Conservation (phyloP, 2,797 vertebrate species). For the Florisuga fusca region DNA sequence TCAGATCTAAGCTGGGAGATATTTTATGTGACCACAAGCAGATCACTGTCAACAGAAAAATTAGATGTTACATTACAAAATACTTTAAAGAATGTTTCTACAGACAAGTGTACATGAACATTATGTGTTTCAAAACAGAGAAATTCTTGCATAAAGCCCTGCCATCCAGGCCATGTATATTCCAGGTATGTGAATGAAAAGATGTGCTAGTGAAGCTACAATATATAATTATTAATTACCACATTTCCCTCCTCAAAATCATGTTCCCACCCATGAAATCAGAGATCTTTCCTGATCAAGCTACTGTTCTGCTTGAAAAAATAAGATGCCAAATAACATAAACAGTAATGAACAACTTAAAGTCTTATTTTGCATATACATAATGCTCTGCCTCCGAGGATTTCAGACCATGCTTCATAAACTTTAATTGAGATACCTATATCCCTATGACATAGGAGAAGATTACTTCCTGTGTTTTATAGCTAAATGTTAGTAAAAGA, state of each 20-base stretch:
- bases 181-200: neutral
- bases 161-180: neutral
- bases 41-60: conserved; percentile 12
- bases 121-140: neutral
- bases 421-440: conserved; percentile 50
- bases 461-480: conserved; percentile 51
- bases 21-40: conserved; percentile 24
- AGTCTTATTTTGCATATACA: conserved; percentile 25
- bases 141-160: neutral
- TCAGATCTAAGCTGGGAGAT: conserved; percentile 42
- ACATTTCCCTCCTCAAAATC: neutral
- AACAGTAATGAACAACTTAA: conserved; percentile 8
- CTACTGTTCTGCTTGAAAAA: neutral
- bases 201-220: neutral
- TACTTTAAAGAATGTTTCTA: neutral
- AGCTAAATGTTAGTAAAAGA: neutral
- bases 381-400: conserved; percentile 4
- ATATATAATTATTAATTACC: neutral
- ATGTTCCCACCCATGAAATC: neutral
- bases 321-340: neutral
- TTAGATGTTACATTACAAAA: conserved; percentile 15
- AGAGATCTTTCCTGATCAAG: neutral
- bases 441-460: conserved; percentile 5
- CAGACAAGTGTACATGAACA: neutral
- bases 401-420: conserved; percentile 37